phyloP scores from a whole-genome alignment of 2,113 vertebrate species.

The Dermatemys mawii region DNA sequence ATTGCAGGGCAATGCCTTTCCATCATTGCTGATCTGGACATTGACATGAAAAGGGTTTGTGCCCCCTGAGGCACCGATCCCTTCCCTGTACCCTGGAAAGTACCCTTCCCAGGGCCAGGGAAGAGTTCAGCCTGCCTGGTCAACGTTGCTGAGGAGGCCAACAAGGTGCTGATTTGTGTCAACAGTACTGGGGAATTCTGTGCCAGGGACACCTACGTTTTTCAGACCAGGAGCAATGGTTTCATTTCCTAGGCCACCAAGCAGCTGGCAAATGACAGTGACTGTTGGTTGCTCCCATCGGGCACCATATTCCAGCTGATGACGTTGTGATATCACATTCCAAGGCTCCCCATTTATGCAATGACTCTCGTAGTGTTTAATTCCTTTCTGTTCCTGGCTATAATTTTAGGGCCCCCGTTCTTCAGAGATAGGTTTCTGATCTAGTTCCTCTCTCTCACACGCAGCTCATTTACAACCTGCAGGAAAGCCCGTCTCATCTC shows the following conservation, averaged over 20 bases:
- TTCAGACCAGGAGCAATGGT: neutral
- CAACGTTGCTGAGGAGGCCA: neutral
- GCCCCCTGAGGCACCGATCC: neutral
- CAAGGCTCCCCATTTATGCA: neutral
- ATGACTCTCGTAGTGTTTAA: neutral
- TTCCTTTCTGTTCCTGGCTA: neutral
- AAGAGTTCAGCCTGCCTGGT: neutral
- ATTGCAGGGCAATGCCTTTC: neutral
- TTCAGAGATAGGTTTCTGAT: neutral
- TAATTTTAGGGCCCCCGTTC: neutral
- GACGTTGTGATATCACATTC: neutral
- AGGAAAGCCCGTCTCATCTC: neutral
- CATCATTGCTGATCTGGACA: neutral
- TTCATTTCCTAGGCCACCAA: neutral
- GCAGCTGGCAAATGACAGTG: neutral
- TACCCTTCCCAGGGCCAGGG: neutral
- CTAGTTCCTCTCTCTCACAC: neutral
- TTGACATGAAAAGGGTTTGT: neutral
- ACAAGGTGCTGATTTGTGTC: neutral
- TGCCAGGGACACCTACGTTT: neutral
- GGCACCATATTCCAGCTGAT: neutral
- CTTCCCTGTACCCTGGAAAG: neutral
- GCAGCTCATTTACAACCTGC: accelerated
- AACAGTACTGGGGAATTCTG: neutral
- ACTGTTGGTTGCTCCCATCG: neutral